These are phyloP conservation scores for Amphibalanus amphitrite DNA, from an alignment of 1,140 invertebrate genomes.

Conservation along the genomic window DNA sequence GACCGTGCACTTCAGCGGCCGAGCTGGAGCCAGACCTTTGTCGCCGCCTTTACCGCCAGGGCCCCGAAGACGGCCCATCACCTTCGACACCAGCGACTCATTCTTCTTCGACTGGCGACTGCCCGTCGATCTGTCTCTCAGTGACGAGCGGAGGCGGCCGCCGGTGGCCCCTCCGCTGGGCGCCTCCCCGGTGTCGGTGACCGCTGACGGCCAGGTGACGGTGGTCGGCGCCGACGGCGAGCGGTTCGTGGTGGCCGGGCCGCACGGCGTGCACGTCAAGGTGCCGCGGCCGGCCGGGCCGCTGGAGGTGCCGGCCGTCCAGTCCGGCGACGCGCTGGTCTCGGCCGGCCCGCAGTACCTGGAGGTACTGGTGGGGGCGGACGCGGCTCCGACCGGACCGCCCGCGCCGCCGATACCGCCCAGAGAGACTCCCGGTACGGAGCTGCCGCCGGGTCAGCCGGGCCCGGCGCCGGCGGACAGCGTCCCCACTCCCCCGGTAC, in stretches of 20 bases:
- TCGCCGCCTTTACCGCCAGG: too few relatives aligned
- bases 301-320: neutral
- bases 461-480: too few relatives aligned
- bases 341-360: neutral
- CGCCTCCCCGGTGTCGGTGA: slow-evolving; percentile 2
- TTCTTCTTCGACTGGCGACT: neutral
- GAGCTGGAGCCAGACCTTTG: neutral
- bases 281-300: neutral
- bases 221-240: neutral
- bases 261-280: neutral
- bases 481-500: too few relatives aligned
- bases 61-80: neutral
- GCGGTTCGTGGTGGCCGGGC: neutral
- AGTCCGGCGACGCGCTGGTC: neutral
- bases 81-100: neutral
- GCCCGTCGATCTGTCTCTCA: neutral
- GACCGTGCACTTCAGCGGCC: too few relatives aligned
- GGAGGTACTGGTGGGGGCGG: neutral
- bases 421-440: too few relatives aligned
- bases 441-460: too few relatives aligned
- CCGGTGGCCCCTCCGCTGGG: too few relatives aligned
- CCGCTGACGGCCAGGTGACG: slow-evolving; percentile 11
- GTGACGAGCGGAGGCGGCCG: too few relatives aligned
- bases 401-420: too few relatives aligned
- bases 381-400: too few relatives aligned